Evolutionary conservation across 2,113 vertebrate genomes (phyloP).

Genomic region (Thinocorus orbignyianus): DNA sequence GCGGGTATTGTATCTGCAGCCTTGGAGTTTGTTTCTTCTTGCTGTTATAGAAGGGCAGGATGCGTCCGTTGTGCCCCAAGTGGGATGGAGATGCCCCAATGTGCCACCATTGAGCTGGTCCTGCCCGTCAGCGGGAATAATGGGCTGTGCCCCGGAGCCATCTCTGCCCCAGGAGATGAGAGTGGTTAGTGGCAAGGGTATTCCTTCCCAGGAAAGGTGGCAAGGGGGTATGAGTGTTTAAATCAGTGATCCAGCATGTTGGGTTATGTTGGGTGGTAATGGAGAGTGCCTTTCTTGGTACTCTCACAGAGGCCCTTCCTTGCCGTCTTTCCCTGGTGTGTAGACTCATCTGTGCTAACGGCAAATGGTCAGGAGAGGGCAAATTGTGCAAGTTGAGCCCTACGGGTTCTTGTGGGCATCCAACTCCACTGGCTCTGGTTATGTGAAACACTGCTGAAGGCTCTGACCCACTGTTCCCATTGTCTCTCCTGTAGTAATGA

Average conservation of each 20-base stretch:
- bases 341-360: fast-evolving
- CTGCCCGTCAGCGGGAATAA: background rate
- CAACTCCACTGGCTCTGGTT: background rate
- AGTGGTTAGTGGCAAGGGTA: background rate
- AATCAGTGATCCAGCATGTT: fast-evolving
- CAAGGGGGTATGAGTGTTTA: background rate
- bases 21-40: background rate
- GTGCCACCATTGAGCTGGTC: fast-evolving
- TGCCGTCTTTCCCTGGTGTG: fast-evolving
- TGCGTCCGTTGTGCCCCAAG: fast-evolving
- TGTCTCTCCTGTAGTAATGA: background rate
- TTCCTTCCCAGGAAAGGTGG: background rate
- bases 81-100: background rate
- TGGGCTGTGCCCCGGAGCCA: fast-evolving
- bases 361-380: background rate
- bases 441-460: background rate
- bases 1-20: background rate
- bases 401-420: fast-evolving
- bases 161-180: background rate
- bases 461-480: background rate
- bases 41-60: background rate
- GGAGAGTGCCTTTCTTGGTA: background rate
- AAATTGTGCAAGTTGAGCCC: background rate
- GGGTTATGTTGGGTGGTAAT: background rate
- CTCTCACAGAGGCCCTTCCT: fast-evolving